Conservation (phyloP, 2,797 vertebrate genomes). For the Darevskia nairensis region DNA sequence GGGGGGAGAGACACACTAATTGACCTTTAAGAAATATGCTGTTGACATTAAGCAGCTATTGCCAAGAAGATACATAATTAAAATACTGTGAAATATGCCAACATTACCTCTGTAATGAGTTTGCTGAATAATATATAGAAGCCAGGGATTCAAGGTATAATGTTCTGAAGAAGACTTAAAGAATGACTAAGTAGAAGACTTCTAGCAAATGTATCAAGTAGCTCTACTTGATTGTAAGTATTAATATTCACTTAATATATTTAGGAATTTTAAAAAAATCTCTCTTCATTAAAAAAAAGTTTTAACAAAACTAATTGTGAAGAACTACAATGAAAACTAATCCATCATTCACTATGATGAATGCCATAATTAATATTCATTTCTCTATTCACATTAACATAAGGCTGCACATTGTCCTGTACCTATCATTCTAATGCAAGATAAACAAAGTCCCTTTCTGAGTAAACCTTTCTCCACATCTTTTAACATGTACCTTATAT, state of each 20-base stretch:
- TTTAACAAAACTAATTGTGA: background rate
- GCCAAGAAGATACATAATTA: conserved; percentile 37
- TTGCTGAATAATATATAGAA: conserved; percentile 9
- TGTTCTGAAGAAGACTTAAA: background rate
- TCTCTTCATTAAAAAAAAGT: background rate
- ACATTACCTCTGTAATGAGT: background rate
- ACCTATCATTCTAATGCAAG: background rate
- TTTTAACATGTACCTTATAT: background rate
- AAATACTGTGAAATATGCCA: background rate
- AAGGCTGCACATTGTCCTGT: background rate
- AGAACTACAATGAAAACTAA: background rate
- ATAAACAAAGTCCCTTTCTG: background rate
- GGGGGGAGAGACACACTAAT: background rate
- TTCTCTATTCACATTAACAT: background rate
- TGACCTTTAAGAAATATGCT: conserved; percentile 65
- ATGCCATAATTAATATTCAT: background rate
- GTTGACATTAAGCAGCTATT: conserved; percentile 45
- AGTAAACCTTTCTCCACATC: background rate
- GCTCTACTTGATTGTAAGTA: background rate
- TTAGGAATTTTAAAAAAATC: background rate
- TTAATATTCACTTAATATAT: background rate
- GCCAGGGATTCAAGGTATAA: background rate
- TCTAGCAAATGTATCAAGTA: background rate
- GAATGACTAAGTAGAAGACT: background rate
- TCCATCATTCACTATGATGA: background rate